Evolutionary conservation across 2,113 vertebrate genomes (phyloP), one percentile per base, ranked within the genome.

Genomic region (Plecotus auritus): DNA sequence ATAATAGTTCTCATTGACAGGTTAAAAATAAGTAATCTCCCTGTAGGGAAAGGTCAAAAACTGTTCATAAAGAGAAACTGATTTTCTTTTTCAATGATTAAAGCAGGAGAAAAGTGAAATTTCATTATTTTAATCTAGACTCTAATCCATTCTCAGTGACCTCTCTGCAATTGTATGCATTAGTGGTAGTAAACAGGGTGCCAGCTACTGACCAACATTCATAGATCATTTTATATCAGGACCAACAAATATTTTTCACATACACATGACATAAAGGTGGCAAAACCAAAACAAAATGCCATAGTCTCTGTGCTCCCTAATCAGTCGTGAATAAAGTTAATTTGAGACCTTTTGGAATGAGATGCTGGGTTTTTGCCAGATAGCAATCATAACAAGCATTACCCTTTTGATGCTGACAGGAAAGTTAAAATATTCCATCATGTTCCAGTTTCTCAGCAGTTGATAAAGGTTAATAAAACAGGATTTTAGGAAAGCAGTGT

Each of bases 391-490:
- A 97, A 96, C 85, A 98, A 92, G 80, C 93, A 96, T 98, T 98
- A 98, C 97, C 96, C 97, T 98, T 98, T 98, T 96, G 76, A 95
- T 93, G 69, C 94, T 98, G 96, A 98, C 94, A 97, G 97, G 76
- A 96, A 95, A 98, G 96, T 97, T 98, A 51, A 98, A 83, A 98
- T 98, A 97, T 97, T 94, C 96, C 91, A 96, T 98, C 94, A 77
- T 94, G 67, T 61, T 30, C 96, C 91, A 94, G 70, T 97, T 98
- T 97, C 78, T 72, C 89, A 96, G 95, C 87, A 92, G 47, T 87
- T 97, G 97, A 98, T 97, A 98, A 98, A 98, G 98, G 96, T 98
- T 98, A 98, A 98, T 97, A 97, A 98, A 98, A 97, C 14, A 77
- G 93, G 89, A 26, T 66, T 92, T 97, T 97, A 96, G 90, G 28